These are phyloP conservation scores for Perccottus glenii DNA, from an alignment of 2,113 vertebrate species.

Conservation along the genomic window DNA sequence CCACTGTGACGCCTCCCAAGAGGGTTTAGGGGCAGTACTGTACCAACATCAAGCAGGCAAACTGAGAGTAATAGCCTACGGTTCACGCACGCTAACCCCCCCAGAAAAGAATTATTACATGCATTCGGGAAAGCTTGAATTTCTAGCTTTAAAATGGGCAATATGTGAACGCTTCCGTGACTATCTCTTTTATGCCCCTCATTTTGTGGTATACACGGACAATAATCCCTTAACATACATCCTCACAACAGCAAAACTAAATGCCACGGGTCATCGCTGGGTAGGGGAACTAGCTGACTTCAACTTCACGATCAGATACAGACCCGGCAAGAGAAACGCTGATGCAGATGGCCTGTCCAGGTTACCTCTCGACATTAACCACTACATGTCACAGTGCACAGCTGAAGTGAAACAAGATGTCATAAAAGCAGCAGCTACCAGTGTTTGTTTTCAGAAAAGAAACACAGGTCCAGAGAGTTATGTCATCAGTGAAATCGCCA, in stretches of 20 bases:
- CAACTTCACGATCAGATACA: constrained; percentile 2
- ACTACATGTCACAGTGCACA: constrained; percentile 9
- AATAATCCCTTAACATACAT: constrained; percentile 2
- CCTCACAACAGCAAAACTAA: constrained; percentile 1
- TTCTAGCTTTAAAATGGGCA: too few species aligned
- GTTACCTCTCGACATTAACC: neutral
- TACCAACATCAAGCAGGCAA: constrained; percentile 7
- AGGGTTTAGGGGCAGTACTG: neutral
- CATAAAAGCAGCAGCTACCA: too few species aligned
- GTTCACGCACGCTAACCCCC: too few species aligned
- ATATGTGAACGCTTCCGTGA: too few species aligned
- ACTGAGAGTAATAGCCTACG: too few species aligned
- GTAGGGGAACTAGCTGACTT: constrained; percentile 6
- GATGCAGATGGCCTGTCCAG: constrained; percentile 7
- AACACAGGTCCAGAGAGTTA: neutral
- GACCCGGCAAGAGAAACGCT: constrained; percentile 1
- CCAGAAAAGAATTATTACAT: neutral
- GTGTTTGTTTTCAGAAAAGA: neutral
- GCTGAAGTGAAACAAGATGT: neutral
- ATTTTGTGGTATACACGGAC: neutral
- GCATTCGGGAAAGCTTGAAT: too few species aligned
- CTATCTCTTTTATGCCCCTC: neutral
- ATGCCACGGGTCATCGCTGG: neutral
- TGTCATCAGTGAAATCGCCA: neutral
- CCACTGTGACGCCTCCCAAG: too few species aligned